Percentiles rank a stretch among this genome's conserved stretches.
phyloP scores from a whole-genome alignment of 1,140 invertebrate species.

The Drepana arcuata region DNA sequence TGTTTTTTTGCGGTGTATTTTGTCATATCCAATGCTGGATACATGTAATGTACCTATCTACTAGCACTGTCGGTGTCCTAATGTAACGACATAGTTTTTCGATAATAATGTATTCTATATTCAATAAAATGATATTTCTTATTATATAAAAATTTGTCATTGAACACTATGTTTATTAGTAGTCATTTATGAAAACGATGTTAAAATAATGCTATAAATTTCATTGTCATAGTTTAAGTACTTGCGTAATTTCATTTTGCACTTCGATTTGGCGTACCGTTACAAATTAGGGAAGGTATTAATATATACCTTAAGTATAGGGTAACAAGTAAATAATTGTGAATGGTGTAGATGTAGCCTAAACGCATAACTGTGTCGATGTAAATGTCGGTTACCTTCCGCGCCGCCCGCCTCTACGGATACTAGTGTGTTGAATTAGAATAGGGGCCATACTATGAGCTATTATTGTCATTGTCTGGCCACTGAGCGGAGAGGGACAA shows the following conservation, averaged over 20 bases:
- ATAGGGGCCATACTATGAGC: too few species aligned
- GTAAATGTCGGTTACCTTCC: constrained; percentile 25
- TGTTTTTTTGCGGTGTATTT: constrained; percentile 50
- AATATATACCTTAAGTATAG: constrained; percentile 49
- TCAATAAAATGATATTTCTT: constrained; percentile 68
- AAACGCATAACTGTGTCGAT: constrained; percentile 35
- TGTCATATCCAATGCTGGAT: constrained; percentile 48
- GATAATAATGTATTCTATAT: constrained; percentile 71
- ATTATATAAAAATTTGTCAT: constrained; percentile 66
- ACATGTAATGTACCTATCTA: constrained; percentile 53
- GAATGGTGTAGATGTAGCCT: constrained; percentile 58
- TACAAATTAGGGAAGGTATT: constrained; percentile 57
- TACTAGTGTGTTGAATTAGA: too few species aligned
- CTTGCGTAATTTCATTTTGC: constrained; percentile 54
- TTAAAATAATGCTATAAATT: constrained; percentile 60
- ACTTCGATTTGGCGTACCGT: constrained; percentile 57
- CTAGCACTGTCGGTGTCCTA: constrained; percentile 64
- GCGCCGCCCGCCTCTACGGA: too few species aligned
- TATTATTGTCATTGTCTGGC: too few species aligned
- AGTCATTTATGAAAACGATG: constrained; percentile 60
- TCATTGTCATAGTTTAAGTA: constrained; percentile 69
- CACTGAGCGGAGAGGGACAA: too few species aligned
- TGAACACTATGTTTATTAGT: constrained; percentile 61
- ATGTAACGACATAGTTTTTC: constrained; percentile 66
- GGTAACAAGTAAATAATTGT: constrained; percentile 53